phyloP scores from a whole-genome alignment of 2,888 invertebrate species.

The Liopterus haemorrhoidalis region DNA sequence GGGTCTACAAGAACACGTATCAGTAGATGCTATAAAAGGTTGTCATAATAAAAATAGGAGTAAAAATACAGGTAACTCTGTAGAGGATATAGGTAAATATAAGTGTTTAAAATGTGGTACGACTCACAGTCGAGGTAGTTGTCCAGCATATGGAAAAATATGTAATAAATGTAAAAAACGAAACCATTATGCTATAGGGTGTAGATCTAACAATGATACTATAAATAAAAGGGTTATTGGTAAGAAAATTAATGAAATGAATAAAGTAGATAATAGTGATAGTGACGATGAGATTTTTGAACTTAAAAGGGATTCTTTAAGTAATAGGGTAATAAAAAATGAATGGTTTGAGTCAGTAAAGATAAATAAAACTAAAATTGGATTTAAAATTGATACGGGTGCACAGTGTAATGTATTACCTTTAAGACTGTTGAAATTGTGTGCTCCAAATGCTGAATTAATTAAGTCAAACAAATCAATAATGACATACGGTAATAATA shows the following conservation, averaged over 20 bases:
- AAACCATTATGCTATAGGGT: too few relatives aligned
- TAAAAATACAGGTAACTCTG: neutral
- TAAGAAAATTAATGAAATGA: neutral
- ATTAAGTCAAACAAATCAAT: too few relatives aligned
- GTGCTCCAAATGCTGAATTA: neutral
- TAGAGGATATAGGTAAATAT: neutral
- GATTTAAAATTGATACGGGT: neutral
- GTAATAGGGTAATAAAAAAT: neutral
- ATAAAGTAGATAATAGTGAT: neutral
- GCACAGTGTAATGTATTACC: slow-evolving; percentile 3
- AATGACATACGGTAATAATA: neutral
- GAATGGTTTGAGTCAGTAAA: neutral
- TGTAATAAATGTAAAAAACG: too few relatives aligned
- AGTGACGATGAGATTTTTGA: neutral
- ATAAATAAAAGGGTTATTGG: too few relatives aligned
- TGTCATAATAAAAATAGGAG: too few relatives aligned
- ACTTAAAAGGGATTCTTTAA: neutral
- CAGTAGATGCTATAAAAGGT: neutral
- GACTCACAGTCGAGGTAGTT: too few relatives aligned
- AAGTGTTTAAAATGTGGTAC: neutral
- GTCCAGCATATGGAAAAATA: too few relatives aligned
- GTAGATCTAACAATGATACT: too few relatives aligned
- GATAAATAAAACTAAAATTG: neutral
- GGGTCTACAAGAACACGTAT: neutral
- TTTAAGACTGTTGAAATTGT: slow-evolving; percentile 4